A percentile compares a stretch with the other conserved stretches of the same genome.
These are phyloP conservation scores for Meloidogyne hapla DNA, from an alignment of 1,140 invertebrate genomes.

Conservation along the genomic window DNA sequence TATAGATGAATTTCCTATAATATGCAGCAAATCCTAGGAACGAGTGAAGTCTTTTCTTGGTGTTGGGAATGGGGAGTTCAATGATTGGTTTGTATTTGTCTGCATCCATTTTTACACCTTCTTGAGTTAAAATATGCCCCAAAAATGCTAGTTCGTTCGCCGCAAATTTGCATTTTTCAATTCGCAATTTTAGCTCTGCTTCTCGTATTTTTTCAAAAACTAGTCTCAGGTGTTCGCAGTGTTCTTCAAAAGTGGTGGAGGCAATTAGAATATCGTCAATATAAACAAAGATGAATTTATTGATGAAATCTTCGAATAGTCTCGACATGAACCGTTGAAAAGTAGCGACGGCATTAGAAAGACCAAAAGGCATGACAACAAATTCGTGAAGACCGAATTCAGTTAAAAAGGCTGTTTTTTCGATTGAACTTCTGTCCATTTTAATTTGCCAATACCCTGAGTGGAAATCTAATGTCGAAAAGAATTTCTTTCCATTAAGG, in stretches of 20 bases:
- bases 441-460: conserved; percentile 44
- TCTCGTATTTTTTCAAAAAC: too few relatives aligned
- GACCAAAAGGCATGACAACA: conserved; percentile 65
- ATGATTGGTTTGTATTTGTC: conserved; percentile 12
- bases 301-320: neutral
- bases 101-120: conserved; percentile 17
- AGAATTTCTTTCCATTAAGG: conserved; percentile 53
- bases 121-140: neutral
- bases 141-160: neutral
- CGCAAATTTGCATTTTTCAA: too few relatives aligned
- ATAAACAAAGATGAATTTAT: conserved; percentile 2
- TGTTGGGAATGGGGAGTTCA: neutral
- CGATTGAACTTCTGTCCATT: conserved; percentile 17
- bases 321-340: conserved; percentile 68
- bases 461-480: conserved; percentile 62
- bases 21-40: conserved; percentile 32
- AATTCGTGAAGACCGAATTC: conserved; percentile 64
- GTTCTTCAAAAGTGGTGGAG: neutral
- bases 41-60: neutral
- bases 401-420: conserved; percentile 44
- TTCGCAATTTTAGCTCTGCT: too few relatives aligned
- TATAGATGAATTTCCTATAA: conserved; percentile 34
- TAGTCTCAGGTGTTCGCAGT: neutral
- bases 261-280: conserved; percentile 19
- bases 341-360: conserved; percentile 64